Percentiles rank a stretch among this genome's conserved stretches.
phyloP scores from a whole-genome alignment of 2,888 invertebrate genomes.

The Thyatira batis region DNA sequence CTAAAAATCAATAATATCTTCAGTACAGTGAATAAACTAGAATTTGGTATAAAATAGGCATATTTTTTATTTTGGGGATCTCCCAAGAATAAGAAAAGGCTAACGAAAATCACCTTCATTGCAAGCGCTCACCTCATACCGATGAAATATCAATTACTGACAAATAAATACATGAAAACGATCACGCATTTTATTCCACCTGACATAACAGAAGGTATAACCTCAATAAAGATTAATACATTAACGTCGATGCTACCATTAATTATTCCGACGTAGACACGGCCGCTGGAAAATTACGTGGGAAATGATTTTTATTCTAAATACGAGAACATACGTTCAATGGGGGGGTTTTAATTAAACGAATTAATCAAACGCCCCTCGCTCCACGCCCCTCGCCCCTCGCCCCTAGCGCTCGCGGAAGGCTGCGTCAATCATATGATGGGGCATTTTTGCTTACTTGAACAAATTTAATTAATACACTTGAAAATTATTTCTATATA shows the following conservation, averaged over 20 bases:
- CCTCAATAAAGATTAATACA: background rate
- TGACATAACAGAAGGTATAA: background rate
- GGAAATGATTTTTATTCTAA: slow-evolving; percentile 33
- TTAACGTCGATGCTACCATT: background rate
- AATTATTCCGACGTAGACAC: background rate
- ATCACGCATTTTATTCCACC: background rate
- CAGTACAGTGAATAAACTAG: too few relatives aligned
- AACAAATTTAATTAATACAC: slow-evolving; percentile 33
- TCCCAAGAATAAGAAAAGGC: too few relatives aligned
- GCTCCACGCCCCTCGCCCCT: slow-evolving; percentile 6
- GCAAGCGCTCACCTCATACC: too few relatives aligned
- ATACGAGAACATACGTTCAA: slow-evolving; percentile 29
- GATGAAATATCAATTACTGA: background rate
- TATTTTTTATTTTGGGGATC: too few relatives aligned
- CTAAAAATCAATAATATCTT: too few relatives aligned
- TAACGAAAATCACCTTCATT: too few relatives aligned
- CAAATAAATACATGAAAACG: background rate
- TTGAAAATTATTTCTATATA: slow-evolving; percentile 8
- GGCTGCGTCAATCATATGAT: slow-evolving; percentile 48
- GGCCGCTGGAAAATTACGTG: slow-evolving; percentile 16
- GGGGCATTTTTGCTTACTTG: slow-evolving; percentile 29
- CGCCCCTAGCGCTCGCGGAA: background rate
- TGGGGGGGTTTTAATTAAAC: slow-evolving; percentile 50
- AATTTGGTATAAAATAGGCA: too few relatives aligned
- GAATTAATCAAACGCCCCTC: slow-evolving; percentile 48